These are phyloP conservation scores for Anguilla pacifica DNA, from an alignment of 2,797 vertebrate genomes.

Conservation along the genomic window DNA sequence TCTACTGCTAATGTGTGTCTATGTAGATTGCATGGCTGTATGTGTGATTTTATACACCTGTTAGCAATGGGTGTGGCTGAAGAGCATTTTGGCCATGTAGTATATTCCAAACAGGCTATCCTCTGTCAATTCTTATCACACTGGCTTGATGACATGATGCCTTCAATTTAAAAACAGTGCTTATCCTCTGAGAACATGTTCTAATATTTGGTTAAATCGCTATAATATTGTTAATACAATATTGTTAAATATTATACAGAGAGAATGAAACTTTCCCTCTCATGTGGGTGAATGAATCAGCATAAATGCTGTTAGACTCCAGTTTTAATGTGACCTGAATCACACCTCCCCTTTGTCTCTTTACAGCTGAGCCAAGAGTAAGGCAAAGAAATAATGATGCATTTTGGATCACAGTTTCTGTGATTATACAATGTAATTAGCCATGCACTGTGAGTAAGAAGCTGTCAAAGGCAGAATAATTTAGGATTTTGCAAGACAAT, in stretches of 20 bases:
- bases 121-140: background rate
- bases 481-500: slow-evolving; percentile 1
- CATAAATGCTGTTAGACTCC: background rate
- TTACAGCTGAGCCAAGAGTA: background rate
- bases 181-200: background rate
- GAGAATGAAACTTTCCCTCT: background rate
- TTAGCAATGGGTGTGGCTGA: too few relatives aligned
- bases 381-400: background rate
- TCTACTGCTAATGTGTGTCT: too few relatives aligned
- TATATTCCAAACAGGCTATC: background rate
- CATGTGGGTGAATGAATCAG: background rate
- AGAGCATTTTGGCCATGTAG: too few relatives aligned
- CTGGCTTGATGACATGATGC: background rate
- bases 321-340: background rate
- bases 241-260: background rate
- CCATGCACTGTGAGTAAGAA: background rate
- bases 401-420: background rate
- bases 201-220: background rate
- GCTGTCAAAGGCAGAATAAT: slow-evolving; percentile 7
- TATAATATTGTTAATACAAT: background rate
- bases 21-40: too few relatives aligned
- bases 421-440: slow-evolving; percentile 23
- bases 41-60: too few relatives aligned
- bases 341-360: background rate
- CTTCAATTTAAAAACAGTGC: background rate